These are phyloP conservation scores for Liopterus haemorrhoidalis DNA, from an alignment of 2,888 invertebrate genomes.

Conservation along the genomic window DNA sequence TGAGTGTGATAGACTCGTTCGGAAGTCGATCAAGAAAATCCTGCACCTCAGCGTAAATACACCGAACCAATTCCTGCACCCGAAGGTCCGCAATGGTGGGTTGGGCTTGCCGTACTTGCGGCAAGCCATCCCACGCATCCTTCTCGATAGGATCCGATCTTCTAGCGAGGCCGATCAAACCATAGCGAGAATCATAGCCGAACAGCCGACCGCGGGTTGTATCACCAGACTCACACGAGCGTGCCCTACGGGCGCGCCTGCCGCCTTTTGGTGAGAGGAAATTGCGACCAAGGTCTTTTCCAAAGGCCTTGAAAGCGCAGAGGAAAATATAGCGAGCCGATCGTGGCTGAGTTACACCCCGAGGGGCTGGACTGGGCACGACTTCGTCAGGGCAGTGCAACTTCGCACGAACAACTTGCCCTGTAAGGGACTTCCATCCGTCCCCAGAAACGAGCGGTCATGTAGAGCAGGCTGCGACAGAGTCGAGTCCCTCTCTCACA, in stretches of 20 bases:
- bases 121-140: not conserved
- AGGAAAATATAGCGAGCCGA: slow-evolving; percentile 7
- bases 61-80: not conserved
- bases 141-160: not conserved
- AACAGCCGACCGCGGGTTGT: no score
- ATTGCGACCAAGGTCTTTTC: slow-evolving; percentile 14
- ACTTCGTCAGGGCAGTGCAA: slow-evolving; percentile 32
- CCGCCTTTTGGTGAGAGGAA: slow-evolving; percentile 16
- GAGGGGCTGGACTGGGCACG: slow-evolving; percentile 31
- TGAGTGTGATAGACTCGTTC: slow-evolving; percentile 15
- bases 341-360: slow-evolving; percentile 26
- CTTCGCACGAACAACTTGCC: slow-evolving; percentile 31
- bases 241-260: slow-evolving; percentile 9
- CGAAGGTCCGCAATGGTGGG: slow-evolving; percentile 2
- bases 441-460: slow-evolving; percentile 23
- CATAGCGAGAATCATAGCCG: no score
- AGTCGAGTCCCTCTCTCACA: slow-evolving; percentile 31
- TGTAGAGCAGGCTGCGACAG: slow-evolving; percentile 31
- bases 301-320: slow-evolving; percentile 18
- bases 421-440: slow-evolving; percentile 30
- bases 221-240: no score
- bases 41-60: not conserved
- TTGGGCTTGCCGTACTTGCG: slow-evolving; percentile 1
- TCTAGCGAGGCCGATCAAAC: no score
- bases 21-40: slow-evolving; percentile 4